Evolutionary conservation across 1,140 invertebrate species (phyloP).

Genomic region (Heliconius congener): DNA sequence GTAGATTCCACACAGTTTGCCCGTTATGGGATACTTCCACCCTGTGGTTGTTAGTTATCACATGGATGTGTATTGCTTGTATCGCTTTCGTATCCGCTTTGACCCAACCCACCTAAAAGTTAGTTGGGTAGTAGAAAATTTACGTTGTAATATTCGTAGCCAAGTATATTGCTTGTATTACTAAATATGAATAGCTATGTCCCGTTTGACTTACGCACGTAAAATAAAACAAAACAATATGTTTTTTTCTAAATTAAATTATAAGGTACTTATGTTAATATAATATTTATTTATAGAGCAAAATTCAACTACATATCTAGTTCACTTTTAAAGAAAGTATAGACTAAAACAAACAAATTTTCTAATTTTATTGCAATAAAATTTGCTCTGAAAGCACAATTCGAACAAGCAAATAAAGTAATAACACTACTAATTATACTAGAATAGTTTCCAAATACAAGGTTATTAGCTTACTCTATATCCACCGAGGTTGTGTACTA

Average conservation of each 20-base stretch:
- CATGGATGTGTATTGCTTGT: slow-evolving; percentile 93
- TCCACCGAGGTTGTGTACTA: slow-evolving; percentile 92
- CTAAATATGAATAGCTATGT: too few relatives aligned
- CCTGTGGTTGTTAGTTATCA: slow-evolving; percentile 93
- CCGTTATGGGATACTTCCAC: slow-evolving; percentile 90
- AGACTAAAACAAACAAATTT: too few relatives aligned
- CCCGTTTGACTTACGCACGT: neutral
- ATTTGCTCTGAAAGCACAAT: neutral
- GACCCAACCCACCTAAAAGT: slow-evolving; percentile 91
- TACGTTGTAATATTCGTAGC: neutral
- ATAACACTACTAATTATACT: neutral
- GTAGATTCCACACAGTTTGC: slow-evolving; percentile 91
- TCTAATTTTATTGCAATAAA: too few relatives aligned
- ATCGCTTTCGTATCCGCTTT: slow-evolving; percentile 93
- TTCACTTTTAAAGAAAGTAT: too few relatives aligned
- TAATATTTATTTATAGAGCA: too few relatives aligned
- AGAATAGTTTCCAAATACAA: slow-evolving; percentile 1
- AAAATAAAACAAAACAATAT: too few relatives aligned
- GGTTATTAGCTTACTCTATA: slow-evolving; percentile 89
- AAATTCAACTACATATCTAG: too few relatives aligned
- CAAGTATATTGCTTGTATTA: neutral
- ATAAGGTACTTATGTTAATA: too few relatives aligned
- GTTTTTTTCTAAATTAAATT: too few relatives aligned
- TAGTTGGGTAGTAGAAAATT: slow-evolving; percentile 35
- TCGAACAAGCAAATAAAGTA: neutral